Evolutionary conservation across 1,140 invertebrate genomes (phyloP).

Genomic region (Drosophila ironensis): DNA sequence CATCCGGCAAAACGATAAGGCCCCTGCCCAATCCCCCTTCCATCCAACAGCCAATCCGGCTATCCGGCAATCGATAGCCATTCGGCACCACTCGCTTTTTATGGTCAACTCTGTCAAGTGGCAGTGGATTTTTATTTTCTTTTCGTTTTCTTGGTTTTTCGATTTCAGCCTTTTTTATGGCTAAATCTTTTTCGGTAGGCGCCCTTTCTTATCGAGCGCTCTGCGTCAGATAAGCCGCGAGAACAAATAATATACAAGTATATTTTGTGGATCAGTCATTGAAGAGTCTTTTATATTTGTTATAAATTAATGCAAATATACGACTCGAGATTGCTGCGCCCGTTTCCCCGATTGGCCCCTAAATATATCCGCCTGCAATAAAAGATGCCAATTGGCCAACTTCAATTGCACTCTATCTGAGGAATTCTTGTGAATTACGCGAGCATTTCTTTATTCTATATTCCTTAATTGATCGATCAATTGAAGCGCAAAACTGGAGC

Average conservation of each 20-base stretch:
- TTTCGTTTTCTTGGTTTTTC: no score
- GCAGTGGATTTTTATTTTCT: conserved; percentile 30
- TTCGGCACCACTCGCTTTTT: conserved; percentile 15
- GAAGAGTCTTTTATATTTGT: conserved; percentile 58
- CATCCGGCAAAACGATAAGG: conserved; percentile 37
- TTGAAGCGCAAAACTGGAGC: background rate
- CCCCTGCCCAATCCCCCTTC: background rate
- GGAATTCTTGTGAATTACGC: conserved; percentile 16
- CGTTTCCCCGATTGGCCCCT: conserved; percentile 4
- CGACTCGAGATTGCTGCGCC: conserved; percentile 59
- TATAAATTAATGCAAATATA: conserved; percentile 72
- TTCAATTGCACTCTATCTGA: conserved; percentile 12
- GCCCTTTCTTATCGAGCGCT: conserved; percentile 26
- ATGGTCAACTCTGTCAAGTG: conserved; percentile 25
- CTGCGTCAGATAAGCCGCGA: conserved; percentile 27
- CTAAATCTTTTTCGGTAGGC: conserved; percentile 36
- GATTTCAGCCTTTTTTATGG: conserved; percentile 19
- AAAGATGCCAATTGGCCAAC: conserved; percentile 23
- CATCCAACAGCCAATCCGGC: background rate
- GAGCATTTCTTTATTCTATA: background rate
- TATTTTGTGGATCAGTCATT: conserved; percentile 58
- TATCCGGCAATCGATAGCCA: conserved; percentile 1
- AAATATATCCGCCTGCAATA: conserved; percentile 17
- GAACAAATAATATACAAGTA: conserved; percentile 16
- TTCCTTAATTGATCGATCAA: conserved; percentile 36